A percentile compares a stretch with the other conserved stretches of the same genome.
Conservation (phyloP, 2,797 vertebrate genomes). For the Catamblyrhynchus diadema region DNA sequence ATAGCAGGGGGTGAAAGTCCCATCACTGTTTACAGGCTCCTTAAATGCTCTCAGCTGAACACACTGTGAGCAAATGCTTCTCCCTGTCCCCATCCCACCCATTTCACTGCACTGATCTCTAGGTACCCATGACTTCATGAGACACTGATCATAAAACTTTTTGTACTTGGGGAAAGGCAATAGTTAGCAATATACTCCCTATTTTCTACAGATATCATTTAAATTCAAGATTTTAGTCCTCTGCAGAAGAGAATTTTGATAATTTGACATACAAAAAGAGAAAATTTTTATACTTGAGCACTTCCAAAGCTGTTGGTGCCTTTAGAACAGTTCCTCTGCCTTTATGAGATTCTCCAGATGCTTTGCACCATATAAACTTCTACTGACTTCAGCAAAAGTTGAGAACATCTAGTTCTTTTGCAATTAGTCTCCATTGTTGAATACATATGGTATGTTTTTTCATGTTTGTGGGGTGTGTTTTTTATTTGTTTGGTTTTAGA, state of each 20-base stretch:
- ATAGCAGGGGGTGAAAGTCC: not conserved
- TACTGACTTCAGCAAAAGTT: conserved; percentile 7
- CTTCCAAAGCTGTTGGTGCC: not conserved
- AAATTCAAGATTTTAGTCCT: not conserved
- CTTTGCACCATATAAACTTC: conserved; percentile 11
- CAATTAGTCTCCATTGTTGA: conserved; percentile 32
- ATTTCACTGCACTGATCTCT: not conserved
- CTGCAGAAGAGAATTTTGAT: not conserved
- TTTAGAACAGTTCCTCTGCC: not conserved
- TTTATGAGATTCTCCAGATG: not conserved
- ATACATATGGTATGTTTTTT: not conserved
- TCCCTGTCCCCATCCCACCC: not conserved
- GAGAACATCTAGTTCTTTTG: conserved; percentile 24
- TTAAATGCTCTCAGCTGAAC: not conserved
- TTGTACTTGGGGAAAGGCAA: not conserved
- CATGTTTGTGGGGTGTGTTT: not conserved
- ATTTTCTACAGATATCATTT: not conserved
- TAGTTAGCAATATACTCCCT: not conserved
- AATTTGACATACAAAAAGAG: not conserved
- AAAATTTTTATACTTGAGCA: not conserved
- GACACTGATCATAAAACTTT: not conserved
- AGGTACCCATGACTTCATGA: not conserved
- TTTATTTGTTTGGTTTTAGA: not conserved
- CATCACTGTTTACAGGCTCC: not conserved
- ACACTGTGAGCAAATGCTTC: not conserved